These are phyloP conservation scores for Chelonus insularis DNA, from an alignment of 1,140 invertebrate species.

Conservation along the genomic window DNA sequence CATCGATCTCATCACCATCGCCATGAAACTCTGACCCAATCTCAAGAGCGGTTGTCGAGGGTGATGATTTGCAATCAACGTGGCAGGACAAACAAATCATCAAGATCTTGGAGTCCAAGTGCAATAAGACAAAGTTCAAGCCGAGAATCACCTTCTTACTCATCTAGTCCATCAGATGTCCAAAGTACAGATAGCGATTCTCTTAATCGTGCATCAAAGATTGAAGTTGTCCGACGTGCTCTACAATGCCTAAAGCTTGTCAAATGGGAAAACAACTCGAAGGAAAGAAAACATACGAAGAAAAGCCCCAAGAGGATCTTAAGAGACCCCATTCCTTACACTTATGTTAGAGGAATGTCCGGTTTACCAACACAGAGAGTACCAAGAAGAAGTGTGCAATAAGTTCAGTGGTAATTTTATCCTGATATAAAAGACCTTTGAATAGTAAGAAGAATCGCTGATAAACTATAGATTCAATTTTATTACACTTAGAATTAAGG, in stretches of 20 bases:
- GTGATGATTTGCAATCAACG: slow-evolving; percentile 35
- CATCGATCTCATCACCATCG: slow-evolving; percentile 36
- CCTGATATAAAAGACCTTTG: no score
- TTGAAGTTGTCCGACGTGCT: slow-evolving; percentile 68
- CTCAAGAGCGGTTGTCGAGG: slow-evolving; percentile 41
- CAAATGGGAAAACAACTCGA: not conserved
- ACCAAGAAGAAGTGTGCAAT: no score
- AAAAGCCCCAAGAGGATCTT: slow-evolving; percentile 72
- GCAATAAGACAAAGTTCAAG: slow-evolving; percentile 23
- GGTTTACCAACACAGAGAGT: slow-evolving; percentile 78
- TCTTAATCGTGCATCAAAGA: slow-evolving; percentile 63
- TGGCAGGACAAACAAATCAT: slow-evolving; percentile 35
- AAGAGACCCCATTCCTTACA: slow-evolving; percentile 74
- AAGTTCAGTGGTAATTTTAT: no score
- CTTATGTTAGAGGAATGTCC: slow-evolving; percentile 76
- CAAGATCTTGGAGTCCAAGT: slow-evolving; percentile 49
- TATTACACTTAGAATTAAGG: no score
- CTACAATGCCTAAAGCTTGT: slow-evolving; percentile 64
- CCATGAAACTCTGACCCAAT: slow-evolving; percentile 29
- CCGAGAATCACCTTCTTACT: slow-evolving; percentile 39
- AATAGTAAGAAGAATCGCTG: no score
- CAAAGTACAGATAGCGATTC: slow-evolving; percentile 61
- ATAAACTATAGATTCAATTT: no score
- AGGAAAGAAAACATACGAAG: slow-evolving; percentile 49
- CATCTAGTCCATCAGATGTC: slow-evolving; percentile 47